A percentile compares a stretch with the other conserved stretches of the same genome.
phyloP scores from a whole-genome alignment of 2,888 invertebrate genomes.

The Timandra comae region DNA sequence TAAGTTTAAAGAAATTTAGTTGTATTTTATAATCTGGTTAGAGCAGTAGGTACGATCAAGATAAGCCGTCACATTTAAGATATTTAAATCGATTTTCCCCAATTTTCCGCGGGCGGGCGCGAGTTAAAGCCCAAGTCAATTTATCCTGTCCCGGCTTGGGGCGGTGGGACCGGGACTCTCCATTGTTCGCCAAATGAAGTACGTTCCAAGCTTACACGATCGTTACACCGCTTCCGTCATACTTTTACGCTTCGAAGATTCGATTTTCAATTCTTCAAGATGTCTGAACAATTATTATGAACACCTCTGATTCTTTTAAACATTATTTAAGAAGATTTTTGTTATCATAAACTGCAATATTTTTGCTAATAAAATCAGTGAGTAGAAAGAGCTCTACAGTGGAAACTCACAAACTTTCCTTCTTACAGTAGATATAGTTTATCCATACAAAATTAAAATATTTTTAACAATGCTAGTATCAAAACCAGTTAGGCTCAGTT shows the following conservation, averaged over 20 bases:
- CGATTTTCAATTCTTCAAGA: constrained; percentile 13
- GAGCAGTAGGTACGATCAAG: constrained; percentile 42
- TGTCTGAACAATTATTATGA: too few relatives aligned
- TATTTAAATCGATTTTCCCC: constrained; percentile 76
- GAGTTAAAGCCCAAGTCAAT: constrained; percentile 64
- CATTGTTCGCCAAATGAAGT: constrained; percentile 74
- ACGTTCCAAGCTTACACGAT: constrained; percentile 54
- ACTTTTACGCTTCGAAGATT: constrained; percentile 35
- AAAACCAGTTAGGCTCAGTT: too few relatives aligned
- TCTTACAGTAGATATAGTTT: too few relatives aligned
- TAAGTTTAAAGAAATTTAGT: neutral
- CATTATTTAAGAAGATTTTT: too few relatives aligned
- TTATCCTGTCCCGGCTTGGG: constrained; percentile 66
- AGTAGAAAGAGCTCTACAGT: too few relatives aligned
- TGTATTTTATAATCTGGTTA: neutral
- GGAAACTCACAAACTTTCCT: too few relatives aligned
- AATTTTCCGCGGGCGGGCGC: constrained; percentile 71
- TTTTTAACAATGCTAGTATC: too few relatives aligned
- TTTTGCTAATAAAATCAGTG: too few relatives aligned
- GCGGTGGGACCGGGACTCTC: constrained; percentile 49
- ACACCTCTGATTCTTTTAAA: neutral
- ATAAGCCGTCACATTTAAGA: constrained; percentile 72
- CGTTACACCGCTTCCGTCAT: constrained; percentile 58
- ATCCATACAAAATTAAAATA: too few relatives aligned
- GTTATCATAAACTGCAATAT: too few relatives aligned